Conservation (phyloP, 2,888 invertebrate species). For the Drosophila tripunctata region DNA sequence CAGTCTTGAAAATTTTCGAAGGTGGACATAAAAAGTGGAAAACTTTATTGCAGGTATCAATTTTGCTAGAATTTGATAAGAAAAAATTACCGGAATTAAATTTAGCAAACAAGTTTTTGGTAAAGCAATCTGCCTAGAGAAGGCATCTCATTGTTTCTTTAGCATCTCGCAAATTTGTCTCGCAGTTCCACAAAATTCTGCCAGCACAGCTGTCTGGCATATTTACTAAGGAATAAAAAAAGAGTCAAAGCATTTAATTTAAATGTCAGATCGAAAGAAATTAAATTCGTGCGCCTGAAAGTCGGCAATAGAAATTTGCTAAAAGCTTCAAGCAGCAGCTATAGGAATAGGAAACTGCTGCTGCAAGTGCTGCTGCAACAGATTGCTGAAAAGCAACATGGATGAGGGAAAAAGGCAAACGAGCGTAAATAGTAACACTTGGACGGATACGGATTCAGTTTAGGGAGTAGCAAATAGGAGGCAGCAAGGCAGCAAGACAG, state of each 20-base stretch:
- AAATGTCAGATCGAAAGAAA: conserved; percentile 6
- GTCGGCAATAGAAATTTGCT: conserved; percentile 20
- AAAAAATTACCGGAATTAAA: no score
- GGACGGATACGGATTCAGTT: conserved; percentile 1
- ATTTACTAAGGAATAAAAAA: not conserved
- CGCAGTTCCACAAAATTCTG: no score
- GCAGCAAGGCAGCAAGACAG: not conserved
- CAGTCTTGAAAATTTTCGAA: no score
- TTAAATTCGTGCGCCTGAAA: conserved; percentile 2
- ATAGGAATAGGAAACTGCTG: not conserved
- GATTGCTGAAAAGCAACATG: conserved; percentile 28
- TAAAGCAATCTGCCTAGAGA: no score
- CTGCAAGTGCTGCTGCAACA: conserved; percentile 29
- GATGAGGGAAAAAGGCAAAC: conserved; percentile 30
- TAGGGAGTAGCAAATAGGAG: not conserved
- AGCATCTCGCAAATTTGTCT: no score
- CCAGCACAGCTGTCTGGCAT: not conserved
- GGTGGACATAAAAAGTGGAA: no score
- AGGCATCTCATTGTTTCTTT: no score
- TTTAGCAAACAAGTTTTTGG: no score
- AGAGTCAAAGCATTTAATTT: conserved; percentile 16
- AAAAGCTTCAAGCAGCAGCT: conserved; percentile 13
- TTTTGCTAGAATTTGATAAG: no score
- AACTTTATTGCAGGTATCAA: no score
- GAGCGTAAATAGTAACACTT: conserved; percentile 22